These are phyloP conservation scores for Xerus rutilus DNA, from an alignment of 2,797 vertebrate species.

Conservation along the genomic window DNA sequence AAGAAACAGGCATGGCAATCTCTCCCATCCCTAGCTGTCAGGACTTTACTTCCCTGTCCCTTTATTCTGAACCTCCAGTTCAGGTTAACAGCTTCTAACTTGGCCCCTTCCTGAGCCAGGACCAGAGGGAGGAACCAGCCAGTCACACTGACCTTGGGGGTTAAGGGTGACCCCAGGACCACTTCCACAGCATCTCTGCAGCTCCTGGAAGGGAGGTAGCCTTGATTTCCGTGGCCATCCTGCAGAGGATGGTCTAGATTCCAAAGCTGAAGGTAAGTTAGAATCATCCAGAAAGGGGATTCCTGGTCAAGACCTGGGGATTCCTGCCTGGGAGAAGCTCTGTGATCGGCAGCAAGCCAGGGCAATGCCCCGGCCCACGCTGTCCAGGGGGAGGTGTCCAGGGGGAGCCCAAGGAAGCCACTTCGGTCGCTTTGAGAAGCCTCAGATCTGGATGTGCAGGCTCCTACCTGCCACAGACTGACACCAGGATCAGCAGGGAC, in stretches of 20 bases:
- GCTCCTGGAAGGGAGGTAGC: not conserved
- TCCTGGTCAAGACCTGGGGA: not conserved
- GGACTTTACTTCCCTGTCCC: not conserved
- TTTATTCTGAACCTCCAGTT: not conserved
- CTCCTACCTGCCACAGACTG: not conserved
- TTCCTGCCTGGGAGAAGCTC: not conserved
- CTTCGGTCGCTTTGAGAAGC: not conserved
- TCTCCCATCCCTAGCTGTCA: not conserved
- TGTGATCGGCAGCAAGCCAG: not conserved
- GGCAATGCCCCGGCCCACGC: not conserved
- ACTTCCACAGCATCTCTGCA: not conserved
- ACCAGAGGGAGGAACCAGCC: not conserved
- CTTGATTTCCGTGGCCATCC: not conserved
- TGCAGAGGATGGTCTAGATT: not conserved
- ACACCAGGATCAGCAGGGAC: not conserved
- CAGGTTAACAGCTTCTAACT: not conserved
- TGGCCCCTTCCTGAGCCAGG: not conserved
- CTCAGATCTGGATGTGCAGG: not conserved
- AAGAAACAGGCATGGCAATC: not conserved
- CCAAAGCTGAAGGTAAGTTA: not conserved
- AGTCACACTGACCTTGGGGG: not conserved
- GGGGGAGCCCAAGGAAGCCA: not conserved
- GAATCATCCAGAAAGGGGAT: conserved; percentile 20
- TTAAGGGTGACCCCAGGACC: not conserved
- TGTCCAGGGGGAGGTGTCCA: too few species aligned